Percentiles rank a stretch among this genome's conserved stretches.
Conservation (phyloP, 2,113 vertebrate genomes). For the Struthio camelus region DNA sequence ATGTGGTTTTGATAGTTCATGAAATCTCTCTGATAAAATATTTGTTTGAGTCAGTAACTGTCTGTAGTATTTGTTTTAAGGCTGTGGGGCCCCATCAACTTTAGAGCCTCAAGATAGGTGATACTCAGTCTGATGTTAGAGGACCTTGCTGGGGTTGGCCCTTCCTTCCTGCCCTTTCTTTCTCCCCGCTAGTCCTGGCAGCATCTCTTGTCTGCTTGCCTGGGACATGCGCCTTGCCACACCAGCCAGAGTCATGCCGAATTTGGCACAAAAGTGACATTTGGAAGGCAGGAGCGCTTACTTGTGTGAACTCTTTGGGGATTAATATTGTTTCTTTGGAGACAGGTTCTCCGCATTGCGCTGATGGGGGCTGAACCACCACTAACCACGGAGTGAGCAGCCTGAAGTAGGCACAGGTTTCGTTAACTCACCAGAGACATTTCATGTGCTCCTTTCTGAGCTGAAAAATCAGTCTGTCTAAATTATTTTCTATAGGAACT, state of each 20-base stretch:
- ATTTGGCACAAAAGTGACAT: not conserved
- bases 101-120: not conserved
- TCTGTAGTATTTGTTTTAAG: not conserved
- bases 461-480: not conserved
- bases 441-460: not conserved
- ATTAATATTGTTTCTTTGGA: not conserved
- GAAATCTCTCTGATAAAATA: not conserved
- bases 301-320: not conserved
- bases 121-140: not conserved
- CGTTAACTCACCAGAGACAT: fast-evolving
- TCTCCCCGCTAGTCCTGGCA: not conserved
- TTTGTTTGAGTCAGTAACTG: too few species aligned
- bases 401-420: not conserved
- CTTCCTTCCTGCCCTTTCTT: not conserved
- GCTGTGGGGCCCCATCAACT: not conserved
- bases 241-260: not conserved
- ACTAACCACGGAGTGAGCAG: not conserved
- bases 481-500: not conserved
- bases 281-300: not conserved
- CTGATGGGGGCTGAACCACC: not conserved
- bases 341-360: not conserved
- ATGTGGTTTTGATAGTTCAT: not conserved
- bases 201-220: not conserved
- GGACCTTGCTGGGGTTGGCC: not conserved
- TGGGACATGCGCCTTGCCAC: not conserved